These are phyloP conservation scores for Premnoplex brunnescens DNA, from an alignment of 2,797 vertebrate species.

Conservation along the genomic window DNA sequence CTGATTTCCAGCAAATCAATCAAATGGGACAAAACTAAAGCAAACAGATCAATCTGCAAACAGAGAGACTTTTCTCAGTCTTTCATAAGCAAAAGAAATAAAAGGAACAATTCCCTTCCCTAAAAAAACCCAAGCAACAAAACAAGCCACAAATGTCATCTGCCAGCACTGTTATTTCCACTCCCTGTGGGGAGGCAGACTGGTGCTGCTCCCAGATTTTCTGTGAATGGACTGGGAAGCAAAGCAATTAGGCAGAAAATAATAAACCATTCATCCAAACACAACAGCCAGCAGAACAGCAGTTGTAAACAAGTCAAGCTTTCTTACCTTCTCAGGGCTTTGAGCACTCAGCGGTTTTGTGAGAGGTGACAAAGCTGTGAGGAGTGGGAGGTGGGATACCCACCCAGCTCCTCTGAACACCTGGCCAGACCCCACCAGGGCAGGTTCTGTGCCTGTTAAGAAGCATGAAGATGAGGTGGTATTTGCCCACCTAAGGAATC, in stretches of 20 bases:
- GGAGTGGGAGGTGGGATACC: fast-evolving
- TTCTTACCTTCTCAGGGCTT: background rate
- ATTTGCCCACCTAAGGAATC: background rate
- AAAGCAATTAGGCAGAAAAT: slow-evolving; percentile 17
- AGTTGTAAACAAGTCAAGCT: slow-evolving; percentile 12
- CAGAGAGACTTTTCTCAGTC: background rate
- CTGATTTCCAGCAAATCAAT: slow-evolving; percentile 43
- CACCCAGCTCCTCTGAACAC: background rate
- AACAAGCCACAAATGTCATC: background rate
- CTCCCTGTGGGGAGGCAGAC: background rate
- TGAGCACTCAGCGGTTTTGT: background rate
- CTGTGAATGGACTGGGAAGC: slow-evolving; percentile 46
- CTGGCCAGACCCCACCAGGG: background rate
- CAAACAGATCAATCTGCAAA: slow-evolving; percentile 30
- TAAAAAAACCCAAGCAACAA: background rate
- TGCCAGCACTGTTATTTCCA: background rate
- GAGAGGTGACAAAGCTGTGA: background rate
- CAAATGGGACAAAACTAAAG: background rate
- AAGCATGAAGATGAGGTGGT: background rate
- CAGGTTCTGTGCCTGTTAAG: background rate
- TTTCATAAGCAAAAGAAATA: background rate
- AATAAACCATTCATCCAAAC: slow-evolving; percentile 40
- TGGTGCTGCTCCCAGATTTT: slow-evolving; percentile 2
- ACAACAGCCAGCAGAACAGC: background rate
- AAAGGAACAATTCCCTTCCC: background rate